Percentiles rank a stretch among this genome's conserved stretches.
Conservation (phyloP, 2,888 invertebrate species). For the Metopia argyrocephala region DNA sequence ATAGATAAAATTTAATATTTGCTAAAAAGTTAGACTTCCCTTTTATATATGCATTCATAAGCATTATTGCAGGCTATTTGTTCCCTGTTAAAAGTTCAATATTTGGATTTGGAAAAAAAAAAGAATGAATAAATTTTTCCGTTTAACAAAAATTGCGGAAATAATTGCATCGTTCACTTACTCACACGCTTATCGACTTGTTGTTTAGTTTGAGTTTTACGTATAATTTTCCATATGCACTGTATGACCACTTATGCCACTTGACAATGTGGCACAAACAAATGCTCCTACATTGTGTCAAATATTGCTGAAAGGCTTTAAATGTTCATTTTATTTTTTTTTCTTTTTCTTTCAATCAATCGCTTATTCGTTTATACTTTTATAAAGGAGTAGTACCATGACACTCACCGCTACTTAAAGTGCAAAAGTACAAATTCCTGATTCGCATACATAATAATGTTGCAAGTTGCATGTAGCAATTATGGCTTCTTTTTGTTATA, state of each 20-base stretch:
- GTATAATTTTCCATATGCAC: constrained; percentile 4
- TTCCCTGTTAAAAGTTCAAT: constrained; percentile 23
- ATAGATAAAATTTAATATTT: neutral
- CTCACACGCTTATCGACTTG: neutral
- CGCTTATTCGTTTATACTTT: constrained; percentile 8
- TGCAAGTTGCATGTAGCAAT: constrained; percentile 43
- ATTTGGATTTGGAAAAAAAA: constrained; percentile 18
- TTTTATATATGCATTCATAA: neutral
- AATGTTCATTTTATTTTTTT: constrained; percentile 9
- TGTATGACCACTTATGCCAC: constrained; percentile 32
- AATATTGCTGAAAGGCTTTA: constrained; percentile 52
- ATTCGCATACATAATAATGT: constrained; percentile 74
- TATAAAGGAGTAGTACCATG: constrained; percentile 44
- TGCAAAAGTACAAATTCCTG: constrained; percentile 79
- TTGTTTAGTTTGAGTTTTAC: neutral
- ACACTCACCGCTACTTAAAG: constrained; percentile 72
- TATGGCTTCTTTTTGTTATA: constrained; percentile 26
- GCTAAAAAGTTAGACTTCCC: neutral
- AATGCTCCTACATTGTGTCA: constrained; percentile 54
- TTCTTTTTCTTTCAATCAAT: neutral
- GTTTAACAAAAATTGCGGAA: constrained; percentile 50
- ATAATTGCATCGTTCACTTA: constrained; percentile 23
- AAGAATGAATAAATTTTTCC: constrained; percentile 25
- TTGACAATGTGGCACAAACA: constrained; percentile 10
- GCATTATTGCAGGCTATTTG: constrained; percentile 8